phyloP scores from a whole-genome alignment of 1,140 invertebrate species.

The Paralvinella palmiformis region DNA sequence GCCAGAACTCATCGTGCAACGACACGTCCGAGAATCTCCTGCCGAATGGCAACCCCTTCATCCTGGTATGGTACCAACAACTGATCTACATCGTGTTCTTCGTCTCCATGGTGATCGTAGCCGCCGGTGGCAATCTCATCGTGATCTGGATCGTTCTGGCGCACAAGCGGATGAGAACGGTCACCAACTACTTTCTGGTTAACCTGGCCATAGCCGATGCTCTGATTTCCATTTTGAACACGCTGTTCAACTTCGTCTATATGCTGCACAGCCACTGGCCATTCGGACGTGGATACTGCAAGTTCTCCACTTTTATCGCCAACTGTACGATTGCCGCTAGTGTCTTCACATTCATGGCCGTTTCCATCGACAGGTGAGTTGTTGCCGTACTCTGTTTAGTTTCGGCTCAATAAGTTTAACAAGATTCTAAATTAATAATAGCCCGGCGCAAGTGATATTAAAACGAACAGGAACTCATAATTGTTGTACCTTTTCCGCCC shows the following conservation, averaged over 20 bases:
- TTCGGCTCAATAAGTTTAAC: too few species aligned
- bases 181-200: slow-evolving; percentile 94
- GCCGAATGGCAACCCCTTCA: slow-evolving; percentile 7
- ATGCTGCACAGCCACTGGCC: slow-evolving; percentile 74
- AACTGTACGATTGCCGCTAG: slow-evolving; percentile 80
- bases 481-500: too few species aligned
- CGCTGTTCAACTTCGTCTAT: slow-evolving; percentile 88
- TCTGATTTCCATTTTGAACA: slow-evolving; percentile 85
- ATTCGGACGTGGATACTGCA: slow-evolving; percentile 77
- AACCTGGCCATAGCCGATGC: slow-evolving; percentile 88
- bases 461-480: too few species aligned
- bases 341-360: slow-evolving; percentile 89
- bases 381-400: too few species aligned
- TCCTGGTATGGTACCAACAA: slow-evolving; percentile 14
- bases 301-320: slow-evolving; percentile 81
- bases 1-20: background rate
- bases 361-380: slow-evolving; percentile 95
- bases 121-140: slow-evolving; percentile 86
- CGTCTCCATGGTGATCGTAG: slow-evolving; percentile 79
- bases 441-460: too few species aligned
- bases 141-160: slow-evolving; percentile 92
- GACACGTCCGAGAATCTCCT: background rate
- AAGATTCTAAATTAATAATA: too few species aligned
- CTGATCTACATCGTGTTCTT: slow-evolving; percentile 57
- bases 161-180: slow-evolving; percentile 80